A percentile compares a stretch with the other conserved stretches of the same genome.
These are phyloP conservation scores for Psammodynastes pulverulentus DNA, from an alignment of 2,113 vertebrate species.

Conservation along the genomic window DNA sequence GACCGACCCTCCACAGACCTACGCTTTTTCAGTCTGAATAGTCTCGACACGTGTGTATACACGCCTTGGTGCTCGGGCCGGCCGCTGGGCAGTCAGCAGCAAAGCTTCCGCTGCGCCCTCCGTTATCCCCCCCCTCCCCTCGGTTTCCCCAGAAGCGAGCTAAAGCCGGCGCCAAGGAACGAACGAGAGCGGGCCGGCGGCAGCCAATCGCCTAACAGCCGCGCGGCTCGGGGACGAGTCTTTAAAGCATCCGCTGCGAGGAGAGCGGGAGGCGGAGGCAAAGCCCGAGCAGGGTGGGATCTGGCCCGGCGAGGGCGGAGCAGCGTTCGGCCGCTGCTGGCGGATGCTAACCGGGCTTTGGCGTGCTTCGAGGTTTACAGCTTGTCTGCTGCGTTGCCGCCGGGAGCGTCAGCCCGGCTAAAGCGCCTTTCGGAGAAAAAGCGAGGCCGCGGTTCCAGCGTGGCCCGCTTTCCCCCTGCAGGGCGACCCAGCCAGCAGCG, in stretches of 20 bases:
- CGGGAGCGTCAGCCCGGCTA: background rate
- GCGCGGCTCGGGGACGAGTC: background rate
- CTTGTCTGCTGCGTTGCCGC: too few species aligned
- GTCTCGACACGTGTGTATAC: too few species aligned
- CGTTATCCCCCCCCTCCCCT: background rate
- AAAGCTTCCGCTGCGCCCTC: background rate
- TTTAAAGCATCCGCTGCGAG: conserved; percentile 5
- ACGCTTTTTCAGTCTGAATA: background rate
- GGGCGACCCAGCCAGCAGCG: background rate
- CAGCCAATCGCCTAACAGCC: background rate
- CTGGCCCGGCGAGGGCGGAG: background rate
- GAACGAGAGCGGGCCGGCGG: background rate
- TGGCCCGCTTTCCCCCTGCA: background rate
- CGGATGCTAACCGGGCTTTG: background rate
- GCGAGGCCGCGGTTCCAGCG: background rate
- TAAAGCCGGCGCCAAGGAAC: background rate
- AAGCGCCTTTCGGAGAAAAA: background rate
- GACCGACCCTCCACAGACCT: background rate
- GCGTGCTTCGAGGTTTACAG: background rate
- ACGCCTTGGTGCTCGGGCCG: background rate
- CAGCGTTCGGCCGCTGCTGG: background rate
- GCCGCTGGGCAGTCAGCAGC: background rate
- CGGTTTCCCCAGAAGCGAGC: background rate
- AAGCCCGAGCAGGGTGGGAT: background rate
- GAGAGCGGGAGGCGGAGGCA: background rate